Conservation (phyloP, 2,797 vertebrate species). For the Rhinella marina region DNA sequence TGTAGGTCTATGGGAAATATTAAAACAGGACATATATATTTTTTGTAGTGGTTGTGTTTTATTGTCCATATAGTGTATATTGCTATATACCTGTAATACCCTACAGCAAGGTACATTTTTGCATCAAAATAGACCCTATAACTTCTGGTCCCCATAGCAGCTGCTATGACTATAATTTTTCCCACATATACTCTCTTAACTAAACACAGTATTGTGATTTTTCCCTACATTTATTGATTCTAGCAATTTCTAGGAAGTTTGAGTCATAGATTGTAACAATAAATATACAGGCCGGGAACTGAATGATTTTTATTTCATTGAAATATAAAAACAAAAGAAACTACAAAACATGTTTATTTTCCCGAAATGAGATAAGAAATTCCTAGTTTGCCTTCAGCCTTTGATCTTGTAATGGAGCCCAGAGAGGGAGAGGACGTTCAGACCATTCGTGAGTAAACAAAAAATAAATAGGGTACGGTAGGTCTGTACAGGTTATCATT, state of each 20-base stretch:
- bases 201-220: neutral
- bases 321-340: neutral
- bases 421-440: neutral
- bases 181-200: neutral
- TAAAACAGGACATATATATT: too few relatives aligned
- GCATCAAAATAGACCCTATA: too few relatives aligned
- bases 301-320: neutral
- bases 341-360: neutral
- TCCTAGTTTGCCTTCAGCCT: neutral
- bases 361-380: neutral
- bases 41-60: too few relatives aligned
- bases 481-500: too few relatives aligned
- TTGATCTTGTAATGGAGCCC: neutral
- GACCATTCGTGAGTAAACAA: slow-evolving; percentile 10
- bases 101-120: too few relatives aligned
- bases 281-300: neutral
- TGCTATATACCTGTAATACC: too few relatives aligned
- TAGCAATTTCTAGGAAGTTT: neutral
- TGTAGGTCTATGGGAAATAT: too few relatives aligned
- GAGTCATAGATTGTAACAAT: neutral
- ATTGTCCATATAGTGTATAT: too few relatives aligned
- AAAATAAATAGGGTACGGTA: slow-evolving; percentile 1
- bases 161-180: neutral
- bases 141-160: too few relatives aligned
- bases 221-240: neutral